phyloP scores from a whole-genome alignment of 2,888 invertebrate species.

The Bombyx huttoni region DNA sequence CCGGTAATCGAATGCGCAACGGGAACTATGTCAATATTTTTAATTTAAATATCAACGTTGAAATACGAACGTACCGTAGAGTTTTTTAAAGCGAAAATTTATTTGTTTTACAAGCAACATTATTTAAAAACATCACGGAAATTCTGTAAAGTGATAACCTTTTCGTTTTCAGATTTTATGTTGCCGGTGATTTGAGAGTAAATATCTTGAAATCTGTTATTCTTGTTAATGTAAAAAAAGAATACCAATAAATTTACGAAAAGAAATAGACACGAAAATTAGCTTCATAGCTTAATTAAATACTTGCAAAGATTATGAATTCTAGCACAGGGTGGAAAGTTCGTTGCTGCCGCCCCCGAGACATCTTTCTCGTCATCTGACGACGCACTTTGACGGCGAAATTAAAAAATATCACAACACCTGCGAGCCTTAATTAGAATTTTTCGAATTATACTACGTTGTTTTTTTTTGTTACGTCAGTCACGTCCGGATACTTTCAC shows the following conservation, averaged over 20 bases:
- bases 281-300: not conserved
- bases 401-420: conserved; percentile 61
- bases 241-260: not conserved
- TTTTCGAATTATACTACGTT: conserved; percentile 57
- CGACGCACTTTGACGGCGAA: conserved; percentile 50
- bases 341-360: conserved; percentile 36
- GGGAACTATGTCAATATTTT: conserved; percentile 66
- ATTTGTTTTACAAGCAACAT: not conserved
- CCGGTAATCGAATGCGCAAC: conserved; percentile 67
- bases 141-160: too few relatives aligned
- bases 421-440: conserved; percentile 65
- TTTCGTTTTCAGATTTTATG: too few relatives aligned
- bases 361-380: conserved; percentile 53
- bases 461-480: conserved; percentile 21
- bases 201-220: not conserved
- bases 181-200: too few relatives aligned
- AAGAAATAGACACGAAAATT: not conserved
- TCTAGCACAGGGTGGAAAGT: conserved; percentile 24
- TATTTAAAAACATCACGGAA: not conserved
- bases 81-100: not conserved
- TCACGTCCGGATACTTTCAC: conserved; percentile 24
- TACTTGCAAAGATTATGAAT: not conserved
- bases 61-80: conserved; percentile 23
- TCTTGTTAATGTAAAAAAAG: too few relatives aligned
- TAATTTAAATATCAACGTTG: conserved; percentile 62